Base-by-base conservation (phyloP, 2,888 invertebrate genomes). In the Diabrotica balteata region DNA sequence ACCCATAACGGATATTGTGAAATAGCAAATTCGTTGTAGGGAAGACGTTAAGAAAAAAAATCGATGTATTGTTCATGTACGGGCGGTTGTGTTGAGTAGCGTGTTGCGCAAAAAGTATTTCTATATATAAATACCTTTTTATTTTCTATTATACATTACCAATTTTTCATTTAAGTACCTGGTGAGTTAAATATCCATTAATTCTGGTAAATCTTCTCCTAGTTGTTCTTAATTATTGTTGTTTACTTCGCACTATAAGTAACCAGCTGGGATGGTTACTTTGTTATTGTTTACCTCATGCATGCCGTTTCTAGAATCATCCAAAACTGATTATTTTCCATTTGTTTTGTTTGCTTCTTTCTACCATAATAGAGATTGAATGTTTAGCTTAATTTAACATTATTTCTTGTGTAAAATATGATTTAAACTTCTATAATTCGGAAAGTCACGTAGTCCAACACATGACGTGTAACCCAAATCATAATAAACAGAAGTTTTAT, bases 71-170 rank as follows among this genome's bases (percentile, higher is more conserved):
- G 79, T 80, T 32, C 32, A 32, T 80, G 79, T 80, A 80, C 80
- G 80, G 81, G 79, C 77, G 80, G 76, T 74, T 73, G 69, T 71
- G 74, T 77, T 66, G 74, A 76, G 71, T 32, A 52, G 76, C 74
- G 77, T 80, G 80, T 81, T 80, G 81, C 80, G 80, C 79, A 82
- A 80, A 81, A 80, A 77, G 72, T 63, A 72, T 71, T 74, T 75
- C 68, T 63, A 58, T 53, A 45, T 70, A 74, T 60, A 60, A 50
- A 61, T 58, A 8, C 44, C 53, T 51, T 45, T 71, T 67, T 53
- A 66, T 50, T 60, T 59, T 51, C 32, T 54, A 72, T 70, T 66
- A 54, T 43, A 52, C 63, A 47, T 46, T 59, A 43, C 10, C 44
- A 44, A 54, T 65, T 72, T 59, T 47, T 32, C 11, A 46, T 49